Conservation (phyloP, 2,113 vertebrate species). For the Cavia aperea region DNA sequence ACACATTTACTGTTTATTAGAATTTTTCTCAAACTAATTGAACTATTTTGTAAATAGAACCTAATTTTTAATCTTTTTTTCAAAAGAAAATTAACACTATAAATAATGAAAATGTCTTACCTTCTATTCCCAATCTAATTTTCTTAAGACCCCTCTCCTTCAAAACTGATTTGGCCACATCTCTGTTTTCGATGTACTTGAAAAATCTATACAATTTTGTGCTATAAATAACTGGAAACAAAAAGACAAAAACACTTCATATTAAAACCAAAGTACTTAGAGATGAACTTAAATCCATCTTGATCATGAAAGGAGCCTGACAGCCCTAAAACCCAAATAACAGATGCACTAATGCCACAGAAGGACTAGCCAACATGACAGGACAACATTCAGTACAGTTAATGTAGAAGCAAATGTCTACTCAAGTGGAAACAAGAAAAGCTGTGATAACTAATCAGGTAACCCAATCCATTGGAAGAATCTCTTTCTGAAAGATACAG, state of each 20-base stretch:
- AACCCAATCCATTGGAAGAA: constrained; percentile 66
- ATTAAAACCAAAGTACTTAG: constrained; percentile 53
- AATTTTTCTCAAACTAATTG: constrained; percentile 25
- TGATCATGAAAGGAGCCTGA: constrained; percentile 49
- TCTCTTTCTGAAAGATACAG: constrained; percentile 49
- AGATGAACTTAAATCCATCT: constrained; percentile 47
- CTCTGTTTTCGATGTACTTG: constrained; percentile 99
- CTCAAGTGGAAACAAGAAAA: constrained; percentile 61
- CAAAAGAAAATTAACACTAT: constrained; percentile 31
- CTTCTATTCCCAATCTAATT: constrained; percentile 97
- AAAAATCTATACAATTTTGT: constrained; percentile 99
- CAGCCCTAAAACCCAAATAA: constrained; percentile 55
- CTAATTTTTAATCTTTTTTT: background rate
- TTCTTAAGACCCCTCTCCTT: constrained; percentile 98
- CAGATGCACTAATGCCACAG: constrained; percentile 69
- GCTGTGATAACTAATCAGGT: constrained; percentile 62
- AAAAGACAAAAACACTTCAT: constrained; percentile 52
- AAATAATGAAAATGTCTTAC: constrained; percentile 75
- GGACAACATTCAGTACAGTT: constrained; percentile 70
- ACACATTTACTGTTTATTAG: background rate
- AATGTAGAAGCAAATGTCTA: constrained; percentile 68
- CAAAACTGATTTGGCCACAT: constrained; percentile 97
- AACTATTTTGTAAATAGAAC: constrained; percentile 31
- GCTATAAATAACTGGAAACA: constrained; percentile 94
- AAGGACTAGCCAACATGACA: constrained; percentile 66